These are phyloP conservation scores for Xenops minutus DNA, from an alignment of 2,797 vertebrate species.

Conservation along the genomic window DNA sequence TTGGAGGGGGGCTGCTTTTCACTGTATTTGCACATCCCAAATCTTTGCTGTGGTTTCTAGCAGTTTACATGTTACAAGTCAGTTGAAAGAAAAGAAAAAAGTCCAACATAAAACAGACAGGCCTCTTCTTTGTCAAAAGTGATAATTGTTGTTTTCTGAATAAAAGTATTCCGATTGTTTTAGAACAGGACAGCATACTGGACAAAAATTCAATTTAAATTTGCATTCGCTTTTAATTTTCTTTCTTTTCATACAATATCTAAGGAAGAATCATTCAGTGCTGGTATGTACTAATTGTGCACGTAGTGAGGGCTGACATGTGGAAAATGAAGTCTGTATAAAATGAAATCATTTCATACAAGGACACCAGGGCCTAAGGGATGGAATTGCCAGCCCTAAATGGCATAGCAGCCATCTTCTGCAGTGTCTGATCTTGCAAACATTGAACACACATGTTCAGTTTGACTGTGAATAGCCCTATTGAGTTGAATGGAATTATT, in stretches of 20 bases:
- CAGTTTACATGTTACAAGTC: neutral
- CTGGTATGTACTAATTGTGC: neutral
- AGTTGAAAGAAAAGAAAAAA: neutral
- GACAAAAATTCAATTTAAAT: neutral
- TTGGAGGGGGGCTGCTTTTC: neutral
- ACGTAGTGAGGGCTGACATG: neutral
- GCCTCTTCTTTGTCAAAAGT: neutral
- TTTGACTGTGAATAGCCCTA: constrained; percentile 19
- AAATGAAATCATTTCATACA: constrained; percentile 25
- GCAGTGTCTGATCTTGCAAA: constrained; percentile 15
- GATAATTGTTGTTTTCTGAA: neutral
- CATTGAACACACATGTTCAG: constrained; percentile 19
- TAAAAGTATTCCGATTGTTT: neutral
- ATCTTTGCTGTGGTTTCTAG: neutral
- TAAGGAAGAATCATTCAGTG: neutral
- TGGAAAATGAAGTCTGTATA: neutral
- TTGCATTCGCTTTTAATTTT: neutral
- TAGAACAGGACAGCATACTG: neutral
- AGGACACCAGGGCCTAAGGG: neutral
- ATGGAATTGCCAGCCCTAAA: constrained; percentile 32
- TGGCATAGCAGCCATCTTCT: neutral
- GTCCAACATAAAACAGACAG: neutral
- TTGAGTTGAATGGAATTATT: constrained; percentile 37
- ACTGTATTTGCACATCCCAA: neutral
- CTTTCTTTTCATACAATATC: neutral